Base-by-base conservation (phyloP, 2,888 invertebrate species). In the Harmothoe impar region DNA sequence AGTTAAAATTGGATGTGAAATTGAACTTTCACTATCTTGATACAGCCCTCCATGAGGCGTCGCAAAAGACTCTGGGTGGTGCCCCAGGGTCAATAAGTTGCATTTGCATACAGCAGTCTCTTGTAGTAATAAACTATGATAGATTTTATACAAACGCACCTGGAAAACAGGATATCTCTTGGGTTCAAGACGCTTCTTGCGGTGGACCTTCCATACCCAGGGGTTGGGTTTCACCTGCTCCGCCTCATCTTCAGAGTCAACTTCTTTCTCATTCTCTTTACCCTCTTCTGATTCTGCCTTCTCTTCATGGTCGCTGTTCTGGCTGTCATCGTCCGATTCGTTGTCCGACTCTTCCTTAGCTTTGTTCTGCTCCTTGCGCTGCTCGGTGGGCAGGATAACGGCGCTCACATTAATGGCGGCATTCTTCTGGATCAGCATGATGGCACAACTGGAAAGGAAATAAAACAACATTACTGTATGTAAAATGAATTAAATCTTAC, bases 381-480 rank as follows among this genome's bases (percentile, higher is more conserved):
- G 25, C 3, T 20, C 7, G 1, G 33, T 5, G 17, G 90, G 90
- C 51, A 92, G 92, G 20, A 93, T 89, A 7, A 94, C 93, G 23
- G 68, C 89, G n/a, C 85, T 94, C 17, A 93, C 94, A 78, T 93
- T 94, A 23, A 96, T 94, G 91, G 94, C 94, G 15, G 96, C 95
- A 43, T 95, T 95, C 89, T 94, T 94, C 93, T 96, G 96, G 56
- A 96, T 94, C 89, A 96, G 93, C 94, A 95, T 94, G 89, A 96
- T 94, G 15, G 95, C 95, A 94, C 95, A 96, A 91, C 96, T 96
- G 93, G 17, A 93, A 92, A 89, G 43, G 43, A 43, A 43, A 43
- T 10, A 43, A 43, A 10, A 43, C 10, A 43, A 3, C 10, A 43
- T 43, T 43, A 43, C n/a, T 43, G 43, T 43, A 43, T 43, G 43